Conservation (phyloP, 2,113 vertebrate genomes). For the Ivindomyrus marchei region DNA sequence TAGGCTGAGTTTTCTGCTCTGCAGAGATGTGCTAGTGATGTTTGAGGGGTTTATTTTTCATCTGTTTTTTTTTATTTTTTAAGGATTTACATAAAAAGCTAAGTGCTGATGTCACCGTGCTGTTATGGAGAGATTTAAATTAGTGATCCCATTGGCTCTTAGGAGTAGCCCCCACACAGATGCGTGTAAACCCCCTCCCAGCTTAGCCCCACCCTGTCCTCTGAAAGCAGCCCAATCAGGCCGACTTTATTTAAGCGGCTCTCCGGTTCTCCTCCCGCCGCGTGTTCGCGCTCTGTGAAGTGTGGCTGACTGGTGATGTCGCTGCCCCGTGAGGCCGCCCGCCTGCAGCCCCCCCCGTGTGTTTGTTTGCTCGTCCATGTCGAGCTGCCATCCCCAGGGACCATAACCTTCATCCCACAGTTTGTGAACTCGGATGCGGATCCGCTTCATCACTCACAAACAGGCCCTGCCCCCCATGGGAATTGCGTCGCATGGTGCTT, state of each 20-base stretch:
- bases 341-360: not conserved
- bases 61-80: not conserved
- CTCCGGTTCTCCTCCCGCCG: not conserved
- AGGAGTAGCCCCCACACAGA: not conserved
- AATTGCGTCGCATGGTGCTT: not conserved
- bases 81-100: conserved; percentile 5
- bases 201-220: not conserved
- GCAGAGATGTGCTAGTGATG: not conserved
- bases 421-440: not conserved
- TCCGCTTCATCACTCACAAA: not conserved
- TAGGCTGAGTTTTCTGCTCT: not conserved
- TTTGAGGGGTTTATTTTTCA: not conserved
- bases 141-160: not conserved
- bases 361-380: not conserved
- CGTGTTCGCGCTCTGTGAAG: not conserved
- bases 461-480: not conserved
- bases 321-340: not conserved
- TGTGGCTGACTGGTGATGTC: not conserved
- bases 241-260: not conserved
- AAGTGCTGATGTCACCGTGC: not conserved
- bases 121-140: conserved; percentile 18
- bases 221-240: conserved; percentile 4
- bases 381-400: not conserved
- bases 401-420: not conserved
- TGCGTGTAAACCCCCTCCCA: not conserved